A percentile compares a stretch with the other conserved stretches of the same genome.
Evolutionary conservation across 2,888 invertebrate species (phyloP).

Genomic region (Caenorhabditis angaria): DNA sequence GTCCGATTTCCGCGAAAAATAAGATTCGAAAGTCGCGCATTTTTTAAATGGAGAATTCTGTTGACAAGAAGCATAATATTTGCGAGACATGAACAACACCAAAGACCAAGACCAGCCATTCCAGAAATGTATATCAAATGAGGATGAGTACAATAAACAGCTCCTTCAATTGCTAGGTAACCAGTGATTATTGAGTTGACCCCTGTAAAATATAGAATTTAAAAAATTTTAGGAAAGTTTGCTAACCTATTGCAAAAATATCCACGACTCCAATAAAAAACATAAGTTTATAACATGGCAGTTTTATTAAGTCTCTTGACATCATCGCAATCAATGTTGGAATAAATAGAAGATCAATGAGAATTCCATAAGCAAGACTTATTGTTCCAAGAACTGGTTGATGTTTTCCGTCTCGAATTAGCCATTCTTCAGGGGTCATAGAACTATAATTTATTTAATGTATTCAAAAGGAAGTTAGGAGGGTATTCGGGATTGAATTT

Average conservation of each 20-base stretch:
- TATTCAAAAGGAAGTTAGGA: too few relatives aligned
- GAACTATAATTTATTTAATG: too few relatives aligned
- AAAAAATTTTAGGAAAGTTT: not conserved
- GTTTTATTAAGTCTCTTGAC: not conserved
- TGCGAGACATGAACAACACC: slow-evolving; percentile 13
- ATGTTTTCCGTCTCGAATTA: not conserved
- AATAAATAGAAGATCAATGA: not conserved
- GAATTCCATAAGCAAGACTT: not conserved
- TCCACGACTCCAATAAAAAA: slow-evolving; percentile 2
- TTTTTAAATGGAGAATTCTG: slow-evolving; percentile 6
- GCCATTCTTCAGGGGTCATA: not conserved
- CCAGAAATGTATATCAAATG: slow-evolving; percentile 11
- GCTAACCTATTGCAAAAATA: not conserved
- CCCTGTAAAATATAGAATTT: not conserved
- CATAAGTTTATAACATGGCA: slow-evolving; percentile 18
- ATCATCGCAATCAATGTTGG: slow-evolving; percentile 5
- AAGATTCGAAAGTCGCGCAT: not conserved
- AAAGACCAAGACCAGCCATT: not conserved
- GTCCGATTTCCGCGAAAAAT: slow-evolving; percentile 5
- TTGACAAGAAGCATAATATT: slow-evolving; percentile 6
- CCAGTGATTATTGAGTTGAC: slow-evolving; percentile 12
- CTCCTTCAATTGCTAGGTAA: slow-evolving; percentile 2
- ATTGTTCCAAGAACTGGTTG: not conserved
- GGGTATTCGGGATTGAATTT: too few relatives aligned
- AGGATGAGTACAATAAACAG: slow-evolving; percentile 12